A percentile compares a stretch with the other conserved stretches of the same genome.
These are phyloP conservation scores for Isaurus tuberculatus DNA, from an alignment of 92 coral and sea anemone species.

Conservation along the genomic window DNA sequence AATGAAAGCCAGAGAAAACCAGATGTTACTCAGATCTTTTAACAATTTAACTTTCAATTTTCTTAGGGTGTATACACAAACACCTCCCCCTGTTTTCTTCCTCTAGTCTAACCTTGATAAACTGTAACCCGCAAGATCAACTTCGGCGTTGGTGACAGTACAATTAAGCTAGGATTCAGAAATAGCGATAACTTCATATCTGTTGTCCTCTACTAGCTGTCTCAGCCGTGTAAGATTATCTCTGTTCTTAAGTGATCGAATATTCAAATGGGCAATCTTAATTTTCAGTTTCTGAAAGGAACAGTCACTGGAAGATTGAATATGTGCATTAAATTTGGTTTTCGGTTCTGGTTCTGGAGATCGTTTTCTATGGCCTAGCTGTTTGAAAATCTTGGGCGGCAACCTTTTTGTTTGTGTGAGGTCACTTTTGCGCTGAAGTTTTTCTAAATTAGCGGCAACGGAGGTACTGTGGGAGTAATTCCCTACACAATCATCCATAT, in stretches of 20 bases:
- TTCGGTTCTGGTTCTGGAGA: no score
- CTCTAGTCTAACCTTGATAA: constrained; percentile 44
- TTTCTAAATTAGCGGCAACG: no score
- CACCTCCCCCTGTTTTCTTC: constrained; percentile 1
- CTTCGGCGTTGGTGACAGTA: constrained; percentile 22
- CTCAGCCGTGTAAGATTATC: constrained; percentile 38
- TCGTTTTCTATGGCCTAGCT: no score
- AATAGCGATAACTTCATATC: constrained; percentile 6
- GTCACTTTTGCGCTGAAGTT: no score
- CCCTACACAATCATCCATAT: no score
- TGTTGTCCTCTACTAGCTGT: neutral
- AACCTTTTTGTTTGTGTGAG: no score
- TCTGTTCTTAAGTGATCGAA: constrained; percentile 47
- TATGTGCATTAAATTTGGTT: no score
- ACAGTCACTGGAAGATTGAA: no score
- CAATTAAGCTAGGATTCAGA: constrained; percentile 51
- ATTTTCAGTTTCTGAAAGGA: constrained; percentile 3
- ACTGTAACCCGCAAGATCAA: constrained; percentile 23
- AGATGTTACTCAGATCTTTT: neutral
- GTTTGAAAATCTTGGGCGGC: no score
- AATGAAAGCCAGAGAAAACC: constrained; percentile 52
- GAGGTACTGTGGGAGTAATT: no score
- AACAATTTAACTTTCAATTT: neutral
- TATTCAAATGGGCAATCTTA: constrained; percentile 20
- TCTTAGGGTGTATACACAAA: neutral